Base-by-base conservation (phyloP, 2,888 invertebrate species). In the Enchytraeus crypticus region DNA sequence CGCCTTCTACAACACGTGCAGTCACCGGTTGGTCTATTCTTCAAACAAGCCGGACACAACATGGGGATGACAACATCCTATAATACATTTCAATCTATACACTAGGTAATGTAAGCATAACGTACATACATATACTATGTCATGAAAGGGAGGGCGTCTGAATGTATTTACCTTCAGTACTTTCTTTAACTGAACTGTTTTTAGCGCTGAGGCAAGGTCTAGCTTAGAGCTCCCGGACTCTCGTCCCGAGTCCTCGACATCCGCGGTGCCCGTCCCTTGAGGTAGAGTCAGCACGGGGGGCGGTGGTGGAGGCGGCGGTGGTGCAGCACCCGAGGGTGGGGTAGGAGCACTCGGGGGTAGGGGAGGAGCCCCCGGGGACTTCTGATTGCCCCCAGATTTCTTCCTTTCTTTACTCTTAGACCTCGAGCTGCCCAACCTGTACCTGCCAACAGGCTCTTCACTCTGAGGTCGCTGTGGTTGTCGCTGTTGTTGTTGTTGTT, bases 121-220 rank as follows among this genome's bases (percentile, higher is more conserved):
- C n/a, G n/a, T n/a, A n/a, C n/a, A n/a, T n/a, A n/a, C n/a, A n/a
- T n/a, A n/a, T n/a, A n/a, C n/a, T n/a, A n/a, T n/a, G n/a, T n/a
- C n/a, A n/a, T n/a, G n/a, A n/a, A n/a, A n/a, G n/a, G n/a, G 51
- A 23, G 11, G 11, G 23, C 23, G 51, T 11, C 11, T 14, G 51
- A 11, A 21, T 14, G 8, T 21, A 18, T 32, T 11, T 47, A 51
- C 53, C 53, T 51, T 51, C 30, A 23, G 30, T 33, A 33, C 27
- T 21, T 51, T 21, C 30, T 33, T 30, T 30, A 51, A 27, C 5
- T 30, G 30, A 33, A 51, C 53, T 2, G 26, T 27, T 21, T 51
- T 30, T 30, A 51, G 53, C 5, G 53, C 53, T 21, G 53, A 51
- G 21, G 53, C 53, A 30, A 51, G 32, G 53, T 51, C 53, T 21